These are phyloP conservation scores for Hypsibius dujardini DNA, from an alignment of 1,140 invertebrate species.

Conservation along the genomic window DNA sequence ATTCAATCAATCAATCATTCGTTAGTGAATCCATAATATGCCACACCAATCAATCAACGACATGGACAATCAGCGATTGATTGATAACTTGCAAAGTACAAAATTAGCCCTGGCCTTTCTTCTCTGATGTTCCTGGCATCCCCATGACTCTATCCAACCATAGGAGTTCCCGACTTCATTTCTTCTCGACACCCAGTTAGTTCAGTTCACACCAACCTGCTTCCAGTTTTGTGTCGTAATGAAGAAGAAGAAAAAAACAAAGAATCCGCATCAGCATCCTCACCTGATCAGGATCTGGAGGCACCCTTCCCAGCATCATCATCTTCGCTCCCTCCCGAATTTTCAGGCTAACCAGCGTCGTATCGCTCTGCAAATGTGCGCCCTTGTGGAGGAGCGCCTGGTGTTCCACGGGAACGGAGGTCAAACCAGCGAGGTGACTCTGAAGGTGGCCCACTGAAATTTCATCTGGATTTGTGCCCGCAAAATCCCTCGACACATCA, in stretches of 20 bases:
- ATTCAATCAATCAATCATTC: too few relatives aligned
- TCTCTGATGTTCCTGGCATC: background rate
- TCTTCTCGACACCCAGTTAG: background rate
- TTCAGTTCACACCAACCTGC: background rate
- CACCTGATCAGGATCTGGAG: conserved; percentile 9
- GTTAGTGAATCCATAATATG: too few relatives aligned
- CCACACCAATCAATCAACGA: too few relatives aligned
- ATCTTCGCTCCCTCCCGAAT: background rate
- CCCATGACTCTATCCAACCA: background rate
- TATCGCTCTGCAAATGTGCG: background rate
- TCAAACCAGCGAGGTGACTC: background rate
- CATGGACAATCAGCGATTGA: too few relatives aligned
- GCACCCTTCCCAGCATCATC: conserved; percentile 2
- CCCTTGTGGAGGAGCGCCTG: background rate
- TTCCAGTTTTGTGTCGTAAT: too few relatives aligned
- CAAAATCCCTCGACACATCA: background rate
- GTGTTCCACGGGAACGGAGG: background rate
- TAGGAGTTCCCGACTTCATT: background rate
- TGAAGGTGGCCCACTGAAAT: conserved; percentile 1
- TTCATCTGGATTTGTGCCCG: background rate
- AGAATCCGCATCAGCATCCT: background rate
- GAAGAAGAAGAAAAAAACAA: too few relatives aligned
- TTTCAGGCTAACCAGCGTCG: background rate
- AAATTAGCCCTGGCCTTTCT: background rate
- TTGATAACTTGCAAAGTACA: background rate